Base-by-base conservation (phyloP, 1,140 invertebrate species). In the Gonatopus flavifemur region DNA sequence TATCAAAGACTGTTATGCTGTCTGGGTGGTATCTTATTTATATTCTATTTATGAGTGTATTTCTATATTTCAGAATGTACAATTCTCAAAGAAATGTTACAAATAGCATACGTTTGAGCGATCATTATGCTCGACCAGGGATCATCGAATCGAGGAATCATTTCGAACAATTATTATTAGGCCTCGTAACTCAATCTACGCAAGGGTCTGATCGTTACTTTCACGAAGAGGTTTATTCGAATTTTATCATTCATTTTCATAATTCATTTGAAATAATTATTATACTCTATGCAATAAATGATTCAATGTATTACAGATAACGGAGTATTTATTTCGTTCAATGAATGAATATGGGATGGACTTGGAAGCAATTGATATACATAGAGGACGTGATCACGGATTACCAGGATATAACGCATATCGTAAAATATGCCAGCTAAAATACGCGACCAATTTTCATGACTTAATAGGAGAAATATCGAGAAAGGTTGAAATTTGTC, bases 381-480 rank as follows among this genome's bases (percentile, higher is more conserved):
- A 88, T 67, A 70, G 86, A 52, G 86, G 85, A 0, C 69, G 88
- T 43, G 88, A 89, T 64, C 85, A 88, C 56, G 88, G 86, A 2
- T 62, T 88, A 3, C 80, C 84, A 8, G 73, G 82, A 1, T 90
- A 89, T 60, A 88, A 86, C 61, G 80, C 84, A 38, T 88, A 86
- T 75, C 67, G 87, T 16, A 76, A 84, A 66, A 70, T 86, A 35
- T 87, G 86, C 58, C 81, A 83, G 0, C 64, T 87, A 33, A 67
- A 72, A 9, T 66, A 66, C 38, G 78, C 82, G 7, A 68, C 66
- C 10, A 62, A 57, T 21, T 87, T 84, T 68, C 66, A 80, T 6
- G 83, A 84, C 48, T 75, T 86, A 32, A 69, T 77, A 18, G 74
- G 79, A 52, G 70, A 75, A 35, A 81, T 86, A 53, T 80, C 82